Evolutionary conservation across 2,113 vertebrate genomes (phyloP).

Genomic region (Pedetes capensis): DNA sequence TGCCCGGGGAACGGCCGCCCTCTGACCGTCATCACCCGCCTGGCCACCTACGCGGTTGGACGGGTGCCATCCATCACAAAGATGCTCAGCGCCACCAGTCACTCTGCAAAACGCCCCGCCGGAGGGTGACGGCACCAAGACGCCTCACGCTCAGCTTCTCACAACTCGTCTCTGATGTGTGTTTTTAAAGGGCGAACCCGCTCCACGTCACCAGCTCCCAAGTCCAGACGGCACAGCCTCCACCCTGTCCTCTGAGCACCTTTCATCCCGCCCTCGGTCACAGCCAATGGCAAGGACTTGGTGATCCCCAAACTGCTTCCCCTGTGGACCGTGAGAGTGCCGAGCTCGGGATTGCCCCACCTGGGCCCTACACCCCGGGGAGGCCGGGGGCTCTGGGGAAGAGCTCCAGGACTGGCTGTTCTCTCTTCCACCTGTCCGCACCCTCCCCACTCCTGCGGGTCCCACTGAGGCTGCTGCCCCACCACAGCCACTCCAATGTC

Average conservation of each 20-base stretch:
- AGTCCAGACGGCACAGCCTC: not conserved
- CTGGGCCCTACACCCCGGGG: not conserved
- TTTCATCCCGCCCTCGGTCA: accelerated
- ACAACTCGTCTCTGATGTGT: accelerated
- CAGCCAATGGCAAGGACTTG: accelerated
- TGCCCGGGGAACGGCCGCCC: accelerated
- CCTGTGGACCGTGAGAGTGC: not conserved
- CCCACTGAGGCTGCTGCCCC: too few species aligned
- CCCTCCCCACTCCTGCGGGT: accelerated
- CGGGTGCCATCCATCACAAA: accelerated
- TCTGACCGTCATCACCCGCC: accelerated
- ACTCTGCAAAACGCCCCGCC: not conserved
- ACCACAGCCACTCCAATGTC: not conserved
- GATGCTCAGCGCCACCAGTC: accelerated
- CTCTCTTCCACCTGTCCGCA: not conserved
- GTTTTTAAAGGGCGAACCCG: not conserved
- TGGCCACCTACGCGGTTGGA: accelerated
- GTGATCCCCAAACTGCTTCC: not conserved
- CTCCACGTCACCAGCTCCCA: not conserved
- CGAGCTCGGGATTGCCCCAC: accelerated
- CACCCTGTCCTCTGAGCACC: not conserved
- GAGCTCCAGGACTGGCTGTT: accelerated
- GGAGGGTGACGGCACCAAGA: not conserved
- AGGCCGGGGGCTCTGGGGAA: not conserved
- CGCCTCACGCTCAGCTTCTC: not conserved